These are phyloP conservation scores for Pionites leucogaster DNA, from an alignment of 2,113 vertebrate genomes.

Conservation along the genomic window DNA sequence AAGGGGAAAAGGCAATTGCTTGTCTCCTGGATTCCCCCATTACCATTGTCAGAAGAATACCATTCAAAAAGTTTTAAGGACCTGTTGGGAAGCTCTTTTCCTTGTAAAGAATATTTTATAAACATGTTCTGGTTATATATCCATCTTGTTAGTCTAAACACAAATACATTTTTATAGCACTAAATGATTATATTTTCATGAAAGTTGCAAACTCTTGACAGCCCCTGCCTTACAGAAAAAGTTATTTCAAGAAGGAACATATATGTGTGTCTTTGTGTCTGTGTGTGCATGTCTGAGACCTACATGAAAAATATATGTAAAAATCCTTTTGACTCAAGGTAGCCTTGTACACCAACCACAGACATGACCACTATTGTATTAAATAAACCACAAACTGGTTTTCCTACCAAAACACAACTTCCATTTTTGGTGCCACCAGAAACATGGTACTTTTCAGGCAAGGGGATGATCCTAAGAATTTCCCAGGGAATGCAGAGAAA, in stretches of 20 bases:
- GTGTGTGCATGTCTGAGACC: background rate
- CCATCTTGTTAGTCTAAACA: background rate
- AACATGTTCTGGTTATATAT: background rate
- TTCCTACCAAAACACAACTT: background rate
- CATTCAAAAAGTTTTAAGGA: background rate
- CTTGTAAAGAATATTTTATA: background rate
- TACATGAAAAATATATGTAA: background rate
- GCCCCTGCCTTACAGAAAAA: background rate
- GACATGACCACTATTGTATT: background rate
- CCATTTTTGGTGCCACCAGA: background rate
- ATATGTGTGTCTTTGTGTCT: background rate
- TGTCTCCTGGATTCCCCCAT: background rate
- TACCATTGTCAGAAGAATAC: background rate
- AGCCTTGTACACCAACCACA: background rate
- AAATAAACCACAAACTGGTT: background rate
- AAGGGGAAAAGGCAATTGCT: background rate
- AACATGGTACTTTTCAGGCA: background rate
- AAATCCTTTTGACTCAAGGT: background rate
- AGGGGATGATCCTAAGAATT: slow-evolving; percentile 8
- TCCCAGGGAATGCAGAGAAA: background rate
- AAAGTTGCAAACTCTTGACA: background rate
- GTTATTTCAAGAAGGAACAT: background rate
- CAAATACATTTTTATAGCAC: background rate
- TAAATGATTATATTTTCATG: background rate
- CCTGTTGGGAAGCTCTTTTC: background rate